phyloP scores from a whole-genome alignment of 2,888 invertebrate genomes.

The Congeria kusceri region DNA sequence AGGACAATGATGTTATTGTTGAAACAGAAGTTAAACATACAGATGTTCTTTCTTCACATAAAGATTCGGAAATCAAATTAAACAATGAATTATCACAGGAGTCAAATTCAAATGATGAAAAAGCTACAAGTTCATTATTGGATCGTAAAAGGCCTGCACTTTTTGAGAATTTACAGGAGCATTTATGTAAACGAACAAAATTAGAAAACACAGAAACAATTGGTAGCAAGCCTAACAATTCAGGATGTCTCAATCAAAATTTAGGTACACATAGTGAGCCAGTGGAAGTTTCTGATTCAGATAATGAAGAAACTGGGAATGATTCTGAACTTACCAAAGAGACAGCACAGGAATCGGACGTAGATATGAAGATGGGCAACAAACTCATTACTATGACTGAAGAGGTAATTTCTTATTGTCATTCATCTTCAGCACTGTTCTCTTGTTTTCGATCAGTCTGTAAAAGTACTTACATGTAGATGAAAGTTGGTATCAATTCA shows the following conservation, averaged over 20 bases:
- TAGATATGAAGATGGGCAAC: constrained; percentile 1
- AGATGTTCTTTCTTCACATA: constrained; percentile 1
- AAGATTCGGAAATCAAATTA: not conserved
- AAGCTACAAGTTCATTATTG: no score
- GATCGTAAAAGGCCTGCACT: constrained; percentile 64
- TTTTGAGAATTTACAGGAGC: not conserved
- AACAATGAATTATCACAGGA: no score
- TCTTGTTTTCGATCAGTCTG: no score
- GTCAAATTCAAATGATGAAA: no score
- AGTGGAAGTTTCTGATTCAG: constrained; percentile 67
- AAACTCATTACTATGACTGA: constrained; percentile 31
- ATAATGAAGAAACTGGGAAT: constrained; percentile 46
- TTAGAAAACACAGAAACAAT: not conserved
- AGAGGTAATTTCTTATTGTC: constrained; percentile 19
- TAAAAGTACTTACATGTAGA: no score
- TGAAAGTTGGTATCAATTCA: no score
- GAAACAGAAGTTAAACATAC: constrained; percentile 35
- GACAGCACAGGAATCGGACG: constrained; percentile 54
- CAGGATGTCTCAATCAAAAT: constrained; percentile 66
- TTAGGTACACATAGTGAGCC: constrained; percentile 66
- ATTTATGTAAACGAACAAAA: not conserved
- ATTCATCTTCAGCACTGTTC: no score
- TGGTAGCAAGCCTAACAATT: constrained; percentile 32
- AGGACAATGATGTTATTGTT: constrained; percentile 19
- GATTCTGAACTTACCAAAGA: constrained; percentile 46